A percentile compares a stretch with the other conserved stretches of the same genome.
Conservation (phyloP, 2,888 invertebrate species). For the Lottia gigantea region DNA sequence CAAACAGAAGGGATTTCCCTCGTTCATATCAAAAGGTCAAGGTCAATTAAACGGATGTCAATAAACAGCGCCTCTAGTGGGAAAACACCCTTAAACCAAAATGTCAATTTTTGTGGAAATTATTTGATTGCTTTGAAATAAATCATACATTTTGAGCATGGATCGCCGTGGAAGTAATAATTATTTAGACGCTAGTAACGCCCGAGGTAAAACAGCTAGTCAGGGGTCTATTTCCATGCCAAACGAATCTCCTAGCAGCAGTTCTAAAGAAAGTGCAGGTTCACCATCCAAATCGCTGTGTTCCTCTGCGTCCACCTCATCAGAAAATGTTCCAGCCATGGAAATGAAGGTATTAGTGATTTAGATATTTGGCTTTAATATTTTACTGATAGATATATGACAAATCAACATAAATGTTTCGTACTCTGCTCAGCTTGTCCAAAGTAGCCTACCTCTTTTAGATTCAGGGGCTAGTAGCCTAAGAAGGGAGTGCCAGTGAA, state of each 20-base stretch:
- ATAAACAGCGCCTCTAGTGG: constrained; percentile 2
- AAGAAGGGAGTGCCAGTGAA: too few species aligned
- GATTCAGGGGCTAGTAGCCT: too few species aligned
- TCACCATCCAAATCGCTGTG: constrained; percentile 62
- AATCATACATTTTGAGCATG: constrained; percentile 11
- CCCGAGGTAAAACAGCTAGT: constrained; percentile 18
- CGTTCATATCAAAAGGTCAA: not conserved
- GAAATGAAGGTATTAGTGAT: constrained; percentile 31
- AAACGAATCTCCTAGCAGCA: constrained; percentile 44
- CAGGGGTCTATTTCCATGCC: constrained; percentile 35
- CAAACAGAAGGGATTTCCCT: too few species aligned
- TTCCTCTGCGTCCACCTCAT: constrained; percentile 65
- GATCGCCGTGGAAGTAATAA: constrained; percentile 25
- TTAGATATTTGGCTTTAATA: too few species aligned
- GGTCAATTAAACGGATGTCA: not conserved
- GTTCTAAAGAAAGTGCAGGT: constrained; percentile 49
- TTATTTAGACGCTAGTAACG: constrained; percentile 12
- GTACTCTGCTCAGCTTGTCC: too few species aligned
- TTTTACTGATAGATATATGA: too few species aligned
- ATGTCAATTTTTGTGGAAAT: constrained; percentile 3
- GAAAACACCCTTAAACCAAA: not conserved
- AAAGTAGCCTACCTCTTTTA: too few species aligned
- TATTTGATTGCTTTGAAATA: not conserved
- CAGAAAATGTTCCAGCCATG: constrained; percentile 57
- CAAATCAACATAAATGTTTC: too few species aligned